phyloP scores from a whole-genome alignment of 2,888 invertebrate genomes.

The Nomada lathburiana region DNA sequence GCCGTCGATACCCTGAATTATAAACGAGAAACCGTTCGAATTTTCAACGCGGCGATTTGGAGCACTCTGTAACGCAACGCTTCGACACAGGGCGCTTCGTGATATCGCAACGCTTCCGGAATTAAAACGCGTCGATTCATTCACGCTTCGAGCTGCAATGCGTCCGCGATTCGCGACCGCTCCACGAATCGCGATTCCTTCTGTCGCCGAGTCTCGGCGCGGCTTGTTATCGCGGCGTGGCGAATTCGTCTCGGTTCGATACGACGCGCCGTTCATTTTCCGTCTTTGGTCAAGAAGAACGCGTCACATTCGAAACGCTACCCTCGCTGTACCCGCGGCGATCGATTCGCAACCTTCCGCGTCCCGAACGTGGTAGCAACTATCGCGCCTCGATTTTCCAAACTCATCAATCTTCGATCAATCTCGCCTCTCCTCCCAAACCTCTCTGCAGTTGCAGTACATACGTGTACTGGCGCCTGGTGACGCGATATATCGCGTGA shows the following conservation, averaged over 20 bases:
- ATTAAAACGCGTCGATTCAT: not conserved
- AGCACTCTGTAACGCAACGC: not conserved
- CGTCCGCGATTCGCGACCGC: not conserved
- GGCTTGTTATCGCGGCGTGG: not conserved
- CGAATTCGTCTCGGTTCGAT: not conserved
- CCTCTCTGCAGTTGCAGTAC: not conserved
- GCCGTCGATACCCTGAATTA: too few relatives aligned
- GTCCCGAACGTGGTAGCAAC: not conserved
- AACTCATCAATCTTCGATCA: not conserved
- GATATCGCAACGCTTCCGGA: too few relatives aligned
- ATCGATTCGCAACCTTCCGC: too few relatives aligned
- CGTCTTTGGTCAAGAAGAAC: not conserved
- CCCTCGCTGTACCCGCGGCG: too few relatives aligned
- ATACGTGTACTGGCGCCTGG: not conserved
- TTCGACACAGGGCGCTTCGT: too few relatives aligned
- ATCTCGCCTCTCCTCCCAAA: not conserved
- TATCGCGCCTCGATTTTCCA: too few relatives aligned
- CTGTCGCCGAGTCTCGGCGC: too few relatives aligned
- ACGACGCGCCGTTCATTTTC: not conserved
- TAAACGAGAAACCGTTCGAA: not conserved
- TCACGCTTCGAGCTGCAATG: not conserved
- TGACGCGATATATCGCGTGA: conserved; percentile 1
- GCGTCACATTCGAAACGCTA: not conserved
- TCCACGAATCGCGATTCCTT: not conserved
- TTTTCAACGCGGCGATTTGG: not conserved